Evolutionary conservation across 2,797 vertebrate species (phyloP).

Genomic region (Phoeniculus purpureus): DNA sequence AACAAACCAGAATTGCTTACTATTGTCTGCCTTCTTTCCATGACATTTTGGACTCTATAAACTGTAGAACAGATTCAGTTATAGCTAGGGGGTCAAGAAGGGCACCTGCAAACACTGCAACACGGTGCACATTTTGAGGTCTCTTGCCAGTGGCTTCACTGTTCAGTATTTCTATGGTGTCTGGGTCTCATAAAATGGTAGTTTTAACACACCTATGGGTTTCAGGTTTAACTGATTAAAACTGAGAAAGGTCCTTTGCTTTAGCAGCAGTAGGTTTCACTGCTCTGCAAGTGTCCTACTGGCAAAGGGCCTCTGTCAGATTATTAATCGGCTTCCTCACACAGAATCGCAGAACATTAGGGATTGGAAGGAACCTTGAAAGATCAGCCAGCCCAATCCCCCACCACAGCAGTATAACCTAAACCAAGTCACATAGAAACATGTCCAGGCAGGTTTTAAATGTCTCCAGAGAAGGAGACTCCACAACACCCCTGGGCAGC

Average conservation of each 20-base stretch:
- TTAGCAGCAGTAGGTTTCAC: not conserved
- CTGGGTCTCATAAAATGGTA: accelerated
- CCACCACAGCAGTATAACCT: too few species aligned
- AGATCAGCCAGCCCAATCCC: too few species aligned
- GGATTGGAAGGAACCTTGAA: too few species aligned
- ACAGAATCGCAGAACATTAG: not conserved
- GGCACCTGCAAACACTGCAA: not conserved
- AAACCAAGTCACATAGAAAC: too few species aligned
- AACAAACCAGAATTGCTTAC: not conserved
- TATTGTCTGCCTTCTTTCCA: not conserved
- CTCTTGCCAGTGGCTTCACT: not conserved
- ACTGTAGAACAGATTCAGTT: not conserved
- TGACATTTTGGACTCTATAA: not conserved
- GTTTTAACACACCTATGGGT: not conserved
- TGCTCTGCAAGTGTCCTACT: not conserved
- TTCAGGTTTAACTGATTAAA: not conserved
- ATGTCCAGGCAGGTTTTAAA: too few species aligned
- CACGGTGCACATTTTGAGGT: not conserved
- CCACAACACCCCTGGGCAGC: too few species aligned
- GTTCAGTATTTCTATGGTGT: not conserved
- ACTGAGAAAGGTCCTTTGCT: not conserved
- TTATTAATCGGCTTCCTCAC: not conserved
- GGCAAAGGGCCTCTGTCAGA: not conserved
- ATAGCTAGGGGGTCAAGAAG: not conserved
- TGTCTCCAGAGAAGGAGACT: too few species aligned